Evolutionary conservation across 2,888 invertebrate genomes (phyloP), one percentile per base, ranked within the genome.

Genomic region (Baronia brevicornis): DNA sequence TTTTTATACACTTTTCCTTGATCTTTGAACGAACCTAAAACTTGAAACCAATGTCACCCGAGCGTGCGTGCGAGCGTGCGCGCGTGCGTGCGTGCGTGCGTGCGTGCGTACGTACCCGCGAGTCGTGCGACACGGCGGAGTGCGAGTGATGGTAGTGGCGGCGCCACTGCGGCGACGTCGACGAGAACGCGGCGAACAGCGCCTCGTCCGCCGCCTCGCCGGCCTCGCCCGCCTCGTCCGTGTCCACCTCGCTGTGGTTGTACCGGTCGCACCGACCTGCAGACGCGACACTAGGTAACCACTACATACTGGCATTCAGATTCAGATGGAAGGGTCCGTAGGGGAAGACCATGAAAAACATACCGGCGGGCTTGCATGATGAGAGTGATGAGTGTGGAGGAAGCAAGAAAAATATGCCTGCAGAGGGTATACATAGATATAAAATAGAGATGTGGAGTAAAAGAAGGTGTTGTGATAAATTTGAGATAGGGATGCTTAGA

Each of bases 221-320:
- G 1, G 48, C 36, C 49, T 85, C 74, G 10, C 68, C 55, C 44
- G 86, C 67, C 60, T 86, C 71, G 70, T 87, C 67, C 36, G 87
- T 73, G 60, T 87, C 72, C 48, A 84, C 72, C 55, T 87, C 67
- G 66, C 86, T 70, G 71, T 87, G 71, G 72, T 84, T 84, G 72
- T 70, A 84, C 8, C 85, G 64, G 43, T 84, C 85, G 51, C 84
- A 84, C 0, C 85, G 77, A 25, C 82, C 84, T 85, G 40, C 0
- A n/a, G n/a, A n/a, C n/a, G n/a, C n/a, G 10, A 9, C 9, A 28
- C 2, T 15, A 8, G n/a, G 28, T 4, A 25, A 33, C 4, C 7
- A 3, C 5, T n/a, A 18, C 5, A n/a, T 23, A 1, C 7, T 17
- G 10, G 7, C 6, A 23, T 9, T 17, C 5, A 23, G 1, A 17